Evolutionary conservation across 2,113 vertebrate genomes (phyloP).

Genomic region (Mastomys coucha): DNA sequence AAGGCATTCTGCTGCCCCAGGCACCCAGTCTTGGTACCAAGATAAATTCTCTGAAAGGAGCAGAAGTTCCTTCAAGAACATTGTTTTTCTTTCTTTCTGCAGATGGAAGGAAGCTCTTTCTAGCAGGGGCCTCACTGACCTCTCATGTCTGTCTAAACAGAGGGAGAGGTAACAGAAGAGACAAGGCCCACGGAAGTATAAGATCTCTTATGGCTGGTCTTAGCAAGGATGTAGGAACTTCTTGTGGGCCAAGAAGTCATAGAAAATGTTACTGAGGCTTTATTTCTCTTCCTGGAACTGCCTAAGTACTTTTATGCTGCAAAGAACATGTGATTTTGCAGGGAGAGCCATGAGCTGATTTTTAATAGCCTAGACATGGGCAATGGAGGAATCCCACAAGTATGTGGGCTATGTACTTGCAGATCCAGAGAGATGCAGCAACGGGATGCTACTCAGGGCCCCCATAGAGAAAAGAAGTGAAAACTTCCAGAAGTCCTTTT

Average conservation of each 20-base stretch:
- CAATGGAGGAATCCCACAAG: neutral
- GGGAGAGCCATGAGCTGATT: neutral
- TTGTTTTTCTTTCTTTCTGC: neutral
- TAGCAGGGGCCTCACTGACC: neutral
- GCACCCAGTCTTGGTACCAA: neutral
- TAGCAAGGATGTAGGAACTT: neutral
- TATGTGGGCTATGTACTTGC: neutral
- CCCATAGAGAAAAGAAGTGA: neutral
- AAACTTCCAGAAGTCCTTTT: neutral
- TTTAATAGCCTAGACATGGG: neutral
- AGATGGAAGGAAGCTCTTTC: neutral
- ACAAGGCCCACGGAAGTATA: neutral
- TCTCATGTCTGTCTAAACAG: neutral
- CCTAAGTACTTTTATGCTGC: neutral
- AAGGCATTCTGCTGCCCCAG: neutral
- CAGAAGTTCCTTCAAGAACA: neutral
- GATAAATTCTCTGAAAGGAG: neutral
- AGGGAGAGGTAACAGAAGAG: neutral
- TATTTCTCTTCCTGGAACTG: neutral
- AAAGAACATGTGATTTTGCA: too few relatives aligned
- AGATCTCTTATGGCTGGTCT: neutral
- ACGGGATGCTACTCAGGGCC: neutral
- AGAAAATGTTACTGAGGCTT: neutral
- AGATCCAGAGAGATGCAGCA: neutral
- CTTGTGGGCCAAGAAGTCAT: neutral